Evolutionary conservation across 2,888 invertebrate species (phyloP).

Genomic region (Pseudococcus longispinus): DNA sequence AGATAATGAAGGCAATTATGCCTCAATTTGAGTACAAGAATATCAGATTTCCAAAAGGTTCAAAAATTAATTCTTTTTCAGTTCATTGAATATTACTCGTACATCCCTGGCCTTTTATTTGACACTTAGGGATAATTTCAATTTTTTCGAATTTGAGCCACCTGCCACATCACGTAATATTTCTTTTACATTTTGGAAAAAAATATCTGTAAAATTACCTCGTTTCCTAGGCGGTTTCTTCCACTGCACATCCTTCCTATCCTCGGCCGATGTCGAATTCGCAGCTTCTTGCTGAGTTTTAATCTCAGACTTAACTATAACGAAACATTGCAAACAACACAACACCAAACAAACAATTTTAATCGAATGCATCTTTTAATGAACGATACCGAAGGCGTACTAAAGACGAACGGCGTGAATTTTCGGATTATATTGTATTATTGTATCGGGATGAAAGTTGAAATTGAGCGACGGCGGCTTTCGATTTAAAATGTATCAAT

Average conservation of each 20-base stretch:
- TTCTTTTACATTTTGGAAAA: neutral
- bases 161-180: neutral
- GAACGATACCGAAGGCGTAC: neutral
- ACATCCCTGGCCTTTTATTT: too few relatives aligned
- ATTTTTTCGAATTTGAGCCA: too few relatives aligned
- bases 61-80: too few relatives aligned
- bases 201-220: neutral
- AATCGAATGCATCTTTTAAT: conserved; percentile 29
- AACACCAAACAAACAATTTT: conserved; percentile 27
- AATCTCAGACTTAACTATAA: neutral
- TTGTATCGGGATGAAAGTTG: conserved; percentile 26
- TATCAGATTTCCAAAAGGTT: too few relatives aligned
- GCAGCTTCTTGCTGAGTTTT: neutral
- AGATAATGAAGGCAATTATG: too few relatives aligned
- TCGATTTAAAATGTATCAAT: conserved; percentile 37
- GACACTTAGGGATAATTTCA: too few relatives aligned
- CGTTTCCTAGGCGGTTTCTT: conserved; percentile 36
- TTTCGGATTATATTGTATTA: conserved; percentile 38
- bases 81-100: too few relatives aligned
- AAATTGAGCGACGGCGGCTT: conserved; percentile 23
- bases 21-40: too few relatives aligned
- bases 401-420: conserved; percentile 13
- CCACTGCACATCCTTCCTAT: conserved; percentile 26
- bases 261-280: conserved; percentile 13
- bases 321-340: conserved; percentile 16